A percentile compares a stretch with the other conserved stretches of the same genome.
phyloP scores from a whole-genome alignment of 2,797 vertebrate genomes.

The Cichlasoma orientale region DNA sequence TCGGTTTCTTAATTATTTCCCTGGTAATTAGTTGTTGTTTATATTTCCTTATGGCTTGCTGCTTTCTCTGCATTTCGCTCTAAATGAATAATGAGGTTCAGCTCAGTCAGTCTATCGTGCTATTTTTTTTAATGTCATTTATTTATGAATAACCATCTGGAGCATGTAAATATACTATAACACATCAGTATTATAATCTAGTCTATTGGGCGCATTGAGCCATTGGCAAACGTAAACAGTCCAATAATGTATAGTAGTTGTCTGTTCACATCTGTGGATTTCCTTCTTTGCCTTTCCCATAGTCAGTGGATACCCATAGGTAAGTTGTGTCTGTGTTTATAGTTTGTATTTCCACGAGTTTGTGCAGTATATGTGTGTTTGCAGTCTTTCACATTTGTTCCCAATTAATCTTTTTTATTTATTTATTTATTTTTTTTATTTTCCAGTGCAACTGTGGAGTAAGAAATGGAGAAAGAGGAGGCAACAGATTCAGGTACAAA shows the following conservation, averaged over 20 bases:
- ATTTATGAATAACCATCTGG: neutral
- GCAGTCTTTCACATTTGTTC: neutral
- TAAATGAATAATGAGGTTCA: neutral
- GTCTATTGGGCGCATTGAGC: neutral
- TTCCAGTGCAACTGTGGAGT: neutral
- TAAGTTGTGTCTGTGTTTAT: neutral
- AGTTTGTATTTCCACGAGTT: neutral
- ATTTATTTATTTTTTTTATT: neutral
- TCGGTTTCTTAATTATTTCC: neutral
- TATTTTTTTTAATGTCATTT: neutral
- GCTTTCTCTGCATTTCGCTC: conserved; percentile 7
- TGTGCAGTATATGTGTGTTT: neutral
- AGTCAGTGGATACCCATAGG: neutral
- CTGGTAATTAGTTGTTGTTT: conserved; percentile 12
- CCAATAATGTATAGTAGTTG: neutral
- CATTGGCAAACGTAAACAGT: neutral
- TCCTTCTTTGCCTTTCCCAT: neutral
- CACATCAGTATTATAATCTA: neutral
- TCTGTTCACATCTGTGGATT: conserved; percentile 2
- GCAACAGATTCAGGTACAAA: neutral
- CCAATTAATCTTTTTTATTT: neutral
- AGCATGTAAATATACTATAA: neutral
- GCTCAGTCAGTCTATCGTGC: neutral
- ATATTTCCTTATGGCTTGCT: neutral
- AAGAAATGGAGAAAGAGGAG: neutral